Evolutionary conservation across 2,797 vertebrate genomes (phyloP).

Genomic region (Gallinago nigripennis): DNA sequence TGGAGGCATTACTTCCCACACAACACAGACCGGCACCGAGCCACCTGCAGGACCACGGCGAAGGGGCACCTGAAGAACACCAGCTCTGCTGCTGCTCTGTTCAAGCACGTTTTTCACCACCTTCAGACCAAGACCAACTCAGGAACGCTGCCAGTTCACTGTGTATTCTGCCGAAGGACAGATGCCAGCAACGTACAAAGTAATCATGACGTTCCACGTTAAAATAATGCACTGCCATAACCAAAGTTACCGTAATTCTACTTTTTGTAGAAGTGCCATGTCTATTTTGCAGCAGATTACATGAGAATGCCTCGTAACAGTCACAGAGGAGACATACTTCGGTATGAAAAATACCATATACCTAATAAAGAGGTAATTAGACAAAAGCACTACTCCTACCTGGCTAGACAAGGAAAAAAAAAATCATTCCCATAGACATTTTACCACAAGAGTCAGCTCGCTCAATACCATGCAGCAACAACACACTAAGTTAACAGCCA

Average conservation of each 20-base stretch:
- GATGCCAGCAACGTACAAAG: background rate
- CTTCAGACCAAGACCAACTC: background rate
- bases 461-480: background rate
- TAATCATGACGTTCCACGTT: background rate
- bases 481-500: background rate
- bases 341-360: background rate
- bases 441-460: background rate
- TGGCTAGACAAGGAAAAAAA: background rate
- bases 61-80: background rate
- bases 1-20: background rate
- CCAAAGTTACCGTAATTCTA: background rate
- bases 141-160: background rate
- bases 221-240: background rate
- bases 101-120: background rate
- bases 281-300: rapidly evolving
- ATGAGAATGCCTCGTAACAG: background rate
- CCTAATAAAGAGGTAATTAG: background rate
- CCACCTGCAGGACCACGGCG: background rate
- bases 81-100: background rate
- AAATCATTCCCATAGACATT: background rate
- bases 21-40: background rate
- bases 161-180: background rate
- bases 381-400: conserved; percentile 23
- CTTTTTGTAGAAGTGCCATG: background rate
- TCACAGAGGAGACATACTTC: background rate